Base-by-base conservation (phyloP, 2,113 vertebrate genomes). In the Sylvilagus bachmani region DNA sequence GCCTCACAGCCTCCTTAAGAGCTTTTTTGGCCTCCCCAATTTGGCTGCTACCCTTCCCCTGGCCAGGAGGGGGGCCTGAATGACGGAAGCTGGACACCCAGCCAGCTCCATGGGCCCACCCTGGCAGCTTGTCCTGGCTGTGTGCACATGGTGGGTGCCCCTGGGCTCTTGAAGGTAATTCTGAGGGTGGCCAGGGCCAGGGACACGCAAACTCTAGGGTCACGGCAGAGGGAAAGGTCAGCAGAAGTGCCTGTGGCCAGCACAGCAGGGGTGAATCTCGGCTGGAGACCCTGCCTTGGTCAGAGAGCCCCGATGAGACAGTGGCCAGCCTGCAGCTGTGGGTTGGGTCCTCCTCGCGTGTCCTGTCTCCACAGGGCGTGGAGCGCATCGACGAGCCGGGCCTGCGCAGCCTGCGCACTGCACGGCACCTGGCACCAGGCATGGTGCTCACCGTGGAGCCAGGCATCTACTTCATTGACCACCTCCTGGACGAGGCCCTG, bases 361-460 rank as follows among this genome's bases (percentile, higher is more conserved):
- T 22, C 55, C 31, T 66, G 11, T 91, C 3, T 61, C 22, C 0
- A 0, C 97, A 99, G 99, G 99, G 99, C 0, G 97, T 98, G 38
- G 98, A 99, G 19, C 99, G 99, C 31, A 95, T 99, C 0, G 77
- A 99, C 0, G 97, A 98, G 97, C 99, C 99, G 0, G 99, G 99
- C 13, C 98, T 99, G 84, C 98, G 95, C 49, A 99, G 98, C 97
- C 98, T 99, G 85, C 98, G 99, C 5, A 99, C 99, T 0, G 98
- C 99, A 0, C 99, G 99, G 12, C 85, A 51, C 89, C 99, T 99
- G 90, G 96, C 98, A 97, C 98, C 98, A 61, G 98, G 99, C 95
- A 99, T 99, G 99, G 99, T 99, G 90, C 99, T 99, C 88, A 99
- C 99, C 0, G 97, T 99, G 31, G 99, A 99, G 97, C 99, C 99